These are phyloP conservation scores for Onthophagus sagittarius DNA, from an alignment of 2,888 invertebrate genomes.

Conservation along the genomic window DNA sequence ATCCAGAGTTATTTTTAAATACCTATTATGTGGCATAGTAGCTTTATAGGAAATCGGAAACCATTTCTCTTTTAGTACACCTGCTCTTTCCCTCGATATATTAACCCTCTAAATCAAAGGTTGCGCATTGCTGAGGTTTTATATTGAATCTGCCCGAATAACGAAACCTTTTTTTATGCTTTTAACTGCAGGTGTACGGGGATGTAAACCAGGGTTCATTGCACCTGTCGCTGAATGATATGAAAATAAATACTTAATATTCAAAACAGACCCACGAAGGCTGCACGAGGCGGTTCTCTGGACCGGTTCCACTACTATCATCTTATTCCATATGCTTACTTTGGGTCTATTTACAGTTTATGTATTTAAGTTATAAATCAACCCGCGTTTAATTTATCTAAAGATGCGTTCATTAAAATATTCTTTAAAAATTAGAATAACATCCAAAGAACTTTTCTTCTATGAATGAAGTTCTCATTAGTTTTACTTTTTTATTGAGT, in stretches of 20 bases:
- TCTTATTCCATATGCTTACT: background rate
- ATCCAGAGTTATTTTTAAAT: background rate
- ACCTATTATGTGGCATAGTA: background rate
- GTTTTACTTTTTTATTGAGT: background rate
- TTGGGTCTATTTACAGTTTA: background rate
- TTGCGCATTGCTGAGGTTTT: conserved; percentile 3
- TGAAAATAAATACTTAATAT: background rate
- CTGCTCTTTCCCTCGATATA: background rate
- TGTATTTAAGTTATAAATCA: too few relatives aligned
- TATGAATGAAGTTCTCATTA: background rate
- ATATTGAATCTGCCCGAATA: background rate
- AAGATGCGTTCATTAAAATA: too few relatives aligned
- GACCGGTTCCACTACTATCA: background rate
- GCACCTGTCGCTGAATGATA: background rate
- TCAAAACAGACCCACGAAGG: background rate
- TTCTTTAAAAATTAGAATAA: too few relatives aligned
- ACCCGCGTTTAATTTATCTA: too few relatives aligned
- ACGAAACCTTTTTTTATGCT: background rate
- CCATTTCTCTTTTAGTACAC: background rate
- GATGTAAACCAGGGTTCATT: background rate
- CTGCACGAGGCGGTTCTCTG: background rate
- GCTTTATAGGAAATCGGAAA: background rate
- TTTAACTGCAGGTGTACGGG: background rate
- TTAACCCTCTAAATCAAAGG: conserved; percentile 8
- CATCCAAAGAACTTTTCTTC: background rate